Percentiles rank a stretch among this genome's conserved stretches.
Evolutionary conservation across 2,113 vertebrate genomes (phyloP).

Genomic region (Bostrychus sinensis): DNA sequence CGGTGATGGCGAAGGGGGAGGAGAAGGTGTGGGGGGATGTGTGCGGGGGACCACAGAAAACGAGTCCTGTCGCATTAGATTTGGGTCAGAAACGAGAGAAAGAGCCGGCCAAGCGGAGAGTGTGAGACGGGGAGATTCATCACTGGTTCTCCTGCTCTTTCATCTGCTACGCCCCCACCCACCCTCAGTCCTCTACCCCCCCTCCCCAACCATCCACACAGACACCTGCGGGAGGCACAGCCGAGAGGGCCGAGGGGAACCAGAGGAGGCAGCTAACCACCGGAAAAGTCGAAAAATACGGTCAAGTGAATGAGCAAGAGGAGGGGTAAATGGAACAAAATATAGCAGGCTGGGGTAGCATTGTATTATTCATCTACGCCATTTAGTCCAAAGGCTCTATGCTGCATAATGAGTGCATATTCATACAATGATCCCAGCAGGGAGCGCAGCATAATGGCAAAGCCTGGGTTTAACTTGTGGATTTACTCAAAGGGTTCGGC

Average conservation of each 20-base stretch:
- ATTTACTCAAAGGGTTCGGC: conserved; percentile 10
- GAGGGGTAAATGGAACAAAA: conserved; percentile 2
- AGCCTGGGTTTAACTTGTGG: conserved; percentile 12
- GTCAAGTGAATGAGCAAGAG: conserved; percentile 5
- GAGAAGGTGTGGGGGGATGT: conserved; percentile 9
- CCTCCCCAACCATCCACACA: conserved; percentile 11
- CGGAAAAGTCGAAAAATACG: conserved; percentile 16
- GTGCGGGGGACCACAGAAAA: conserved; percentile 36
- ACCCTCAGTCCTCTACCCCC: background rate
- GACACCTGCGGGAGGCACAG: conserved; percentile 35
- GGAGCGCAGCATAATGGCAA: background rate
- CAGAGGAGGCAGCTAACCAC: background rate
- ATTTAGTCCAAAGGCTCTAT: conserved; percentile 16
- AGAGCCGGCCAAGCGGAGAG: conserved; percentile 47
- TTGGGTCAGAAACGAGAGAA: conserved; percentile 68
- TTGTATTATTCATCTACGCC: conserved; percentile 45
- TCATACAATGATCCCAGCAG: conserved; percentile 24
- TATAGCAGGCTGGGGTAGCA: conserved; percentile 11
- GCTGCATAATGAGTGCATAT: conserved; percentile 47
- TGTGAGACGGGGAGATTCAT: conserved; percentile 58
- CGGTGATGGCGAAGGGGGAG: conserved; percentile 22
- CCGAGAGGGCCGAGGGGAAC: conserved; percentile 7
- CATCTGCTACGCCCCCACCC: conserved; percentile 24
- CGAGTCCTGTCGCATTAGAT: conserved; percentile 69
- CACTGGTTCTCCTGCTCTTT: conserved; percentile 25